Conservation (phyloP, 1,140 invertebrate genomes). For the Drosophila sp. region DNA sequence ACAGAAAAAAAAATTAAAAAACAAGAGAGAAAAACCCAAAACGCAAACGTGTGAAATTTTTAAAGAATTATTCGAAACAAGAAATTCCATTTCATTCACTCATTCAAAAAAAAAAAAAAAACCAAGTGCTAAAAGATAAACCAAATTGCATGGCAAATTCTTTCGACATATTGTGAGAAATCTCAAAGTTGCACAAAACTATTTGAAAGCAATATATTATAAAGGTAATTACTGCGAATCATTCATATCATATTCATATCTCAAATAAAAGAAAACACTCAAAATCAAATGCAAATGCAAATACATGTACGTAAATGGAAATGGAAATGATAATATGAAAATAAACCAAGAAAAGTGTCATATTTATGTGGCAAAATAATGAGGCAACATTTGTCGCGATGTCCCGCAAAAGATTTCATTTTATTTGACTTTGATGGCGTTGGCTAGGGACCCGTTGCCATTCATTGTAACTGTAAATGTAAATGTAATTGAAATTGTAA, state of each 20-base stretch:
- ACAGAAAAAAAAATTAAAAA: not conserved
- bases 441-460: not conserved
- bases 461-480: conserved; percentile 2
- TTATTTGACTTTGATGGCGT: conserved; percentile 44
- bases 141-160: conserved; percentile 3
- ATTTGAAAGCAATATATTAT: not conserved
- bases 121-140: conserved; percentile 6
- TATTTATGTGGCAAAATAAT: conserved; percentile 74
- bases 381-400: conserved; percentile 40
- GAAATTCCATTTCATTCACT: not conserved
- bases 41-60: conserved; percentile 7
- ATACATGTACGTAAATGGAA: conserved; percentile 2
- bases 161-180: not conserved
- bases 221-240: not conserved
- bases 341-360: conserved; percentile 63
- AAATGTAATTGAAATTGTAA: not conserved
- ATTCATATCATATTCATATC: not conserved
- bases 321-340: conserved; percentile 25
- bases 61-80: not conserved
- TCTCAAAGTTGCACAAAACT: not conserved
- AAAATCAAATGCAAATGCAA: not conserved
- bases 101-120: not conserved
- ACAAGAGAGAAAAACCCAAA: not conserved
- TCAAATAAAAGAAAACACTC: not conserved
- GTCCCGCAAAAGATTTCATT: conserved; percentile 52